These are phyloP conservation scores for Heliconius ethilla DNA, from an alignment of 2,888 invertebrate genomes.

Conservation along the genomic window DNA sequence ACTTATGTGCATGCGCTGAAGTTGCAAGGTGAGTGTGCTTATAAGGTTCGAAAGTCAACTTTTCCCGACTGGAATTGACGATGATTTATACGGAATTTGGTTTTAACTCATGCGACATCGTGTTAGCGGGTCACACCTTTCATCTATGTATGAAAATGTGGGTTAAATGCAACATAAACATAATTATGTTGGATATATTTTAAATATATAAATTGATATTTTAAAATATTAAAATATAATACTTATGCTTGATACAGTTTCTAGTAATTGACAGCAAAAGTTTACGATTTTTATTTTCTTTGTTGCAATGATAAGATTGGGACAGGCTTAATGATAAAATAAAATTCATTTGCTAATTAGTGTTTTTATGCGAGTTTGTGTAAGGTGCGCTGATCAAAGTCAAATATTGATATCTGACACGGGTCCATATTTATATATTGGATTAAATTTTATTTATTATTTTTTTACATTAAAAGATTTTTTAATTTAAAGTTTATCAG, in stretches of 20 bases:
- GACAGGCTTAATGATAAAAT: slow-evolving; percentile 24
- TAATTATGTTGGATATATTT: slow-evolving; percentile 3
- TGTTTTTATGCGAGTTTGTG: not conserved
- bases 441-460: not conserved
- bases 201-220: not conserved
- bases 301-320: slow-evolving; percentile 31
- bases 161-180: slow-evolving; percentile 29
- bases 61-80: slow-evolving; percentile 46
- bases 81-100: slow-evolving; percentile 45
- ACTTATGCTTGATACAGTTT: not conserved
- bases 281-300: slow-evolving; percentile 6
- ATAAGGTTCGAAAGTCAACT: slow-evolving; percentile 53
- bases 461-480: not conserved
- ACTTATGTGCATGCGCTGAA: slow-evolving; percentile 59
- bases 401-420: not conserved
- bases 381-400: not conserved
- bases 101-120: slow-evolving; percentile 42
- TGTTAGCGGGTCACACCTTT: slow-evolving; percentile 45
- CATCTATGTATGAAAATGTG: slow-evolving; percentile 32
- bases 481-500: not conserved
- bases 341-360: slow-evolving; percentile 4
- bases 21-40: slow-evolving; percentile 61
- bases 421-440: not conserved
- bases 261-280: not conserved
- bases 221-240: no score